phyloP scores from a whole-genome alignment of 1,140 invertebrate species.

The Leptinotarsa texana region DNA sequence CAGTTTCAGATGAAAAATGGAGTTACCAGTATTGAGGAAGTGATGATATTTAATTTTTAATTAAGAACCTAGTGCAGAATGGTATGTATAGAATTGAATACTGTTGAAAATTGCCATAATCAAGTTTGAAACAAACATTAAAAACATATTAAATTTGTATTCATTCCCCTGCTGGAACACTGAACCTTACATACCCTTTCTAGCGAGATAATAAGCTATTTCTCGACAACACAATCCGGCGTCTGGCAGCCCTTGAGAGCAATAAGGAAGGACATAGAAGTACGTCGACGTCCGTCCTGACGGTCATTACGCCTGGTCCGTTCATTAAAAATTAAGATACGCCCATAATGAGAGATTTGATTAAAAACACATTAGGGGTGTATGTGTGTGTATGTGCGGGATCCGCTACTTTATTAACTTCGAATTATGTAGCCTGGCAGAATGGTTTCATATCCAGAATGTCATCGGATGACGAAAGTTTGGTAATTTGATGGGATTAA shows the following conservation, averaged over 20 bases:
- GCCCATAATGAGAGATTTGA: conserved; percentile 53
- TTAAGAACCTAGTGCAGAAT: no score
- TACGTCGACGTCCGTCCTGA: conserved; percentile 21
- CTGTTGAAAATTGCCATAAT: no score
- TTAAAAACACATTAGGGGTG: conserved; percentile 55
- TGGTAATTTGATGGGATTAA: conserved; percentile 3
- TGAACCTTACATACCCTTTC: background rate
- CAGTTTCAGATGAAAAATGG: no score
- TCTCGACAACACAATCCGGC: conserved; percentile 10
- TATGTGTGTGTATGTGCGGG: conserved; percentile 24
- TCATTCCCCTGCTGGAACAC: background rate
- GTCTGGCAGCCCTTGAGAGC: conserved; percentile 21
- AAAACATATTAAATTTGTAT: background rate
- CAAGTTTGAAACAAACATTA: no score
- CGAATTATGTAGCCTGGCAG: conserved; percentile 16
- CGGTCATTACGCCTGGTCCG: conserved; percentile 37
- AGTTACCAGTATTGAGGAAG: no score
- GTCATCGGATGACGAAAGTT: conserved; percentile 5
- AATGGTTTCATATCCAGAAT: conserved; percentile 1
- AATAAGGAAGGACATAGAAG: conserved; percentile 21
- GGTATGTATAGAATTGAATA: no score
- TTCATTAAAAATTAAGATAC: conserved; percentile 55
- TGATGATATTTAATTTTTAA: no score
- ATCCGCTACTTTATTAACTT: conserved; percentile 38
- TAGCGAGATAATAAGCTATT: conserved; percentile 15